These are phyloP conservation scores for Holothuria glaberrima DNA, from an alignment of 35 echinoderm and acorn worm species.

Conservation along the genomic window DNA sequence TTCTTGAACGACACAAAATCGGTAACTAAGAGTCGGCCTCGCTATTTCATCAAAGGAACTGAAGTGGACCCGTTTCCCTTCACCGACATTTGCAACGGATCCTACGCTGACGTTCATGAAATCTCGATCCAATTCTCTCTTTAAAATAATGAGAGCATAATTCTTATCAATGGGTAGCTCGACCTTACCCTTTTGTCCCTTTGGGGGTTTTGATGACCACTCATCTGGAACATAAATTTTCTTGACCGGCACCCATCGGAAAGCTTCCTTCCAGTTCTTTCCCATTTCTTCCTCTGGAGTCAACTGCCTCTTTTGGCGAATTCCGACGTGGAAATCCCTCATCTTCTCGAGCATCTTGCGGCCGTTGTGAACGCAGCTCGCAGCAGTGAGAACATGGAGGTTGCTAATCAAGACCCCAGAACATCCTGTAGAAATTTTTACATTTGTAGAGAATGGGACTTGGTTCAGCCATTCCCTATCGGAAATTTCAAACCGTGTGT, in stretches of 20 bases:
- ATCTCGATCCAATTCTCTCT: constrained; percentile 67
- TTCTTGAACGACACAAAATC: constrained; percentile 74
- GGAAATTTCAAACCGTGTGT: constrained; percentile 77
- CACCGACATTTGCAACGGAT: constrained; percentile 61
- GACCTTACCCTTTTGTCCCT: constrained; percentile 7
- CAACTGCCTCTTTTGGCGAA: constrained; percentile 70
- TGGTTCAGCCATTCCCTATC: constrained; percentile 58
- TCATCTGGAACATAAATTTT: constrained; percentile 81
- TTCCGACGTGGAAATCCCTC: constrained; percentile 64
- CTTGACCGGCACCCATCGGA: constrained; percentile 72
- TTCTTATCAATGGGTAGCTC: constrained; percentile 84
- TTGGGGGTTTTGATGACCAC: constrained; percentile 49
- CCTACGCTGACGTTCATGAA: constrained; percentile 71
- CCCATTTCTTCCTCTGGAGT: constrained; percentile 53
- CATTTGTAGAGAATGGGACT: constrained; percentile 77
- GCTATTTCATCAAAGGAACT: constrained; percentile 64
- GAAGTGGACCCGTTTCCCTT: constrained; percentile 65
- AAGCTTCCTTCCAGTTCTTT: constrained; percentile 59
- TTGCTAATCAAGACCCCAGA: constrained; percentile 78
- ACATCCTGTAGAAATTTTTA: constrained; percentile 75
- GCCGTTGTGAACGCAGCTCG: constrained; percentile 87
- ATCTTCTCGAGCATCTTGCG: constrained; percentile 59
- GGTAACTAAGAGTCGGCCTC: constrained; percentile 69
- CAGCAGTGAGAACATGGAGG: constrained; percentile 79
- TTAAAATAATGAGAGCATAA: constrained; percentile 82